phyloP scores from a whole-genome alignment of 2,113 vertebrate genomes.

The Geococcyx californianus region DNA sequence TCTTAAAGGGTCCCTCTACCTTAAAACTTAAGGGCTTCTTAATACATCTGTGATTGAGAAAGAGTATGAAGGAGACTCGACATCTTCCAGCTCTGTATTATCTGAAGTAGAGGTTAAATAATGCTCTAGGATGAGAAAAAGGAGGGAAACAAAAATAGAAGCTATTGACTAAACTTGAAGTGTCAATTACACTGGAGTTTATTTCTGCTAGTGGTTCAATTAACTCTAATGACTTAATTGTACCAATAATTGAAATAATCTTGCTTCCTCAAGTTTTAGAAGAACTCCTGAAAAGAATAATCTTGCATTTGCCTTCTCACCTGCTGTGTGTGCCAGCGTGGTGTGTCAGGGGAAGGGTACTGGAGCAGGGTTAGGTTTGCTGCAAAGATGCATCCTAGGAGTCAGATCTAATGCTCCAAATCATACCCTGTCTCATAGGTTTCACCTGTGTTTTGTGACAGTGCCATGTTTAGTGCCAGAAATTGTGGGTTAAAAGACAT shows the following conservation, averaged over 20 bases:
- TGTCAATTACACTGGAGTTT: slow-evolving; percentile 33
- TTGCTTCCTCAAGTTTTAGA: slow-evolving; percentile 45
- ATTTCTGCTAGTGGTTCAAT: slow-evolving; percentile 57
- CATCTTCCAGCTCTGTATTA: background rate
- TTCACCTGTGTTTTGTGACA: background rate
- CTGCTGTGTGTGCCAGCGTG: background rate
- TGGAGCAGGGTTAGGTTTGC: background rate
- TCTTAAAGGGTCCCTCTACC: background rate
- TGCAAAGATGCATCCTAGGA: background rate
- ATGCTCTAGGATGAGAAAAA: background rate
- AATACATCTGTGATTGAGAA: background rate
- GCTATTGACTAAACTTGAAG: slow-evolving; percentile 21
- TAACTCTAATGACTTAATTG: slow-evolving; percentile 63
- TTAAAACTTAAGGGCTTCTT: background rate
- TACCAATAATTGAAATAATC: slow-evolving; percentile 44
- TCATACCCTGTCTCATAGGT: background rate
- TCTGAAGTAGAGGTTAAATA: slow-evolving; percentile 28
- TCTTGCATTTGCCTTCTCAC: background rate
- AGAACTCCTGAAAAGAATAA: slow-evolving; percentile 18
- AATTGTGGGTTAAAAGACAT: background rate
- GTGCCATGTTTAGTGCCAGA: background rate
- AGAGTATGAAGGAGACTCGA: background rate
- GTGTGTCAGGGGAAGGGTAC: background rate
- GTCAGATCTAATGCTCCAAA: background rate
- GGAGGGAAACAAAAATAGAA: slow-evolving; percentile 43